phyloP scores from a whole-genome alignment of 2,797 vertebrate genomes.

The Channa striata region DNA sequence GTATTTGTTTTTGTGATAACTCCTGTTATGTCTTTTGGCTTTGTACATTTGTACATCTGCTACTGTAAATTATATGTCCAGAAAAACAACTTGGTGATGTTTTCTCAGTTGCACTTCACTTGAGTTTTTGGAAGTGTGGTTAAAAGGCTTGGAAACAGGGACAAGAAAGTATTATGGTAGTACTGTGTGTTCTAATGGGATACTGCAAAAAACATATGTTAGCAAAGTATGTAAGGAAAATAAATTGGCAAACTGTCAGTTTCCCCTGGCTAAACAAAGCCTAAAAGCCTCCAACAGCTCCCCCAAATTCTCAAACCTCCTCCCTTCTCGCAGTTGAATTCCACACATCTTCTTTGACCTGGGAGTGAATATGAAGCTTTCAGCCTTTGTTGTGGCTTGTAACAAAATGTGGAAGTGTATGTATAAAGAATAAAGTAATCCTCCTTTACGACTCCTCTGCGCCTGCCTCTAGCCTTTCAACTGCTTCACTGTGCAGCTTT shows the following conservation, averaged over 20 bases:
- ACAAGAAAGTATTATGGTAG: neutral
- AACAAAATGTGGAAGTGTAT: conserved; percentile 40
- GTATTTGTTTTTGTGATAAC: no score
- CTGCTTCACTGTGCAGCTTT: conserved; percentile 40
- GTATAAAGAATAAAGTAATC: conserved; percentile 32
- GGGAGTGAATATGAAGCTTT: neutral
- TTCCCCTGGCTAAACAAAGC: neutral
- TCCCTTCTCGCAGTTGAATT: conserved; percentile 4
- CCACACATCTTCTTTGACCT: neutral
- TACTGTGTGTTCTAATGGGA: no score
- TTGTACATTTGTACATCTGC: no score
- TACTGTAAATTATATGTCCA: no score
- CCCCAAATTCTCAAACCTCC: neutral
- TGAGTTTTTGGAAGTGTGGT: neutral
- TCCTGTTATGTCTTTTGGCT: no score
- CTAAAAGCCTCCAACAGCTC: neutral
- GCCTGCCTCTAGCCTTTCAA: conserved; percentile 49
- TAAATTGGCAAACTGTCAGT: no score
- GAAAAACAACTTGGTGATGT: neutral
- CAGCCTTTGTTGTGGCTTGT: conserved; percentile 13
- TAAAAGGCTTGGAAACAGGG: neutral
- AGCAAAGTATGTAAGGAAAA: no score
- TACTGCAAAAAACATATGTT: neutral
- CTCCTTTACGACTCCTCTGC: conserved; percentile 20
- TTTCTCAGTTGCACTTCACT: neutral